These are phyloP conservation scores for Syngnathus floridae DNA, from an alignment of 2,113 vertebrate genomes.

Conservation along the genomic window DNA sequence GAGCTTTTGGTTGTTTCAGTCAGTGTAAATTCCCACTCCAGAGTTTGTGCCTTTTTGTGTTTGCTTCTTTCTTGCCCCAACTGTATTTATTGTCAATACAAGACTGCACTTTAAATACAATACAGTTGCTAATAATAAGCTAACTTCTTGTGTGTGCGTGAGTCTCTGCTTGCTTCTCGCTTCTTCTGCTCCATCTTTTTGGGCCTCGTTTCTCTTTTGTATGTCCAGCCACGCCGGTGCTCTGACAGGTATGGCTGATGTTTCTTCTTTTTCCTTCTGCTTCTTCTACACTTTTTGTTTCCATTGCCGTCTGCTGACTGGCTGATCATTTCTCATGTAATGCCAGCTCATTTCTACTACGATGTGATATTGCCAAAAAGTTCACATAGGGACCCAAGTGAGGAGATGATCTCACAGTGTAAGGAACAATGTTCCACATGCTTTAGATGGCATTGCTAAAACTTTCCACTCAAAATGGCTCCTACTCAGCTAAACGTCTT, in stretches of 20 bases:
- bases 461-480: not conserved
- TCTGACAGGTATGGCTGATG: slow-evolving; percentile 59
- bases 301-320: not conserved
- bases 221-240: slow-evolving; percentile 33
- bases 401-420: not conserved
- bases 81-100: slow-evolving; percentile 80
- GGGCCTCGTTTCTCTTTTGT: slow-evolving; percentile 32
- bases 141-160: slow-evolving; percentile 32
- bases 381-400: not conserved
- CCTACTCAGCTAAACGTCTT: not conserved
- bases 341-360: not conserved
- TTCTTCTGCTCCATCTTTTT: slow-evolving; percentile 25
- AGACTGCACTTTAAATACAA: slow-evolving; percentile 81
- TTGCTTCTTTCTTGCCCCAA: slow-evolving; percentile 62
- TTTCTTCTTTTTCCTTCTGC: slow-evolving; percentile 25
- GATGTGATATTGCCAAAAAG: not conserved
- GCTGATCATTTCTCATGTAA: not conserved
- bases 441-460: not conserved
- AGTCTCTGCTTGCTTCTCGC: slow-evolving; percentile 23
- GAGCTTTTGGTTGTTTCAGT: not conserved
- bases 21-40: slow-evolving; percentile 33
- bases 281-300: slow-evolving; percentile 1
- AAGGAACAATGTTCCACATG: not conserved
- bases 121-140: slow-evolving; percentile 60
- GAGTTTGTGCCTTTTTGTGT: slow-evolving; percentile 78